Conservation (phyloP, 2,113 vertebrate genomes). For the Apaloderma vittatum region DNA sequence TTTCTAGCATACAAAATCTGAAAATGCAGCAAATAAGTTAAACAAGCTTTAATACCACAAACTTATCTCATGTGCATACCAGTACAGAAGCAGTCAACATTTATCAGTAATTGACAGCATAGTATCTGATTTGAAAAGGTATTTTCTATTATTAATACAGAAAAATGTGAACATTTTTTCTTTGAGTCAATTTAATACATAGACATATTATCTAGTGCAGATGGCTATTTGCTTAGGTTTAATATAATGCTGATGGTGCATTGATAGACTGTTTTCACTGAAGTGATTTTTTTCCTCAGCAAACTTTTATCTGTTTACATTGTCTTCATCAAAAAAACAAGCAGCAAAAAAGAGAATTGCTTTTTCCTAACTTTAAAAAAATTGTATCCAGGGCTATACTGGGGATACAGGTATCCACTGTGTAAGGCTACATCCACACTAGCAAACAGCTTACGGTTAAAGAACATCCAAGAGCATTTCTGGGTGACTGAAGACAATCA, state of each 20-base stretch:
- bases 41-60: neutral
- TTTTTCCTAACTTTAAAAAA: neutral
- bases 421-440: neutral
- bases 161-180: neutral
- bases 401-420: neutral
- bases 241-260: neutral
- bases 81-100: neutral
- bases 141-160: neutral
- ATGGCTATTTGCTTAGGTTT: neutral
- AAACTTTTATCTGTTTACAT: neutral
- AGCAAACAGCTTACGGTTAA: neutral
- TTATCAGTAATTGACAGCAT: neutral
- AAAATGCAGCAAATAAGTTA: neutral
- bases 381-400: neutral
- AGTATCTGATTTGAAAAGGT: neutral
- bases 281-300: neutral
- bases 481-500: neutral
- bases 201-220: neutral
- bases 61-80: neutral
- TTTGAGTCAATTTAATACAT: neutral
- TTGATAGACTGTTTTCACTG: neutral
- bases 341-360: accelerated
- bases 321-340: neutral
- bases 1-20: neutral
- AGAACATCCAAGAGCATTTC: neutral